Base-by-base conservation (phyloP, 2,797 vertebrate species). In the Picus viridis region DNA sequence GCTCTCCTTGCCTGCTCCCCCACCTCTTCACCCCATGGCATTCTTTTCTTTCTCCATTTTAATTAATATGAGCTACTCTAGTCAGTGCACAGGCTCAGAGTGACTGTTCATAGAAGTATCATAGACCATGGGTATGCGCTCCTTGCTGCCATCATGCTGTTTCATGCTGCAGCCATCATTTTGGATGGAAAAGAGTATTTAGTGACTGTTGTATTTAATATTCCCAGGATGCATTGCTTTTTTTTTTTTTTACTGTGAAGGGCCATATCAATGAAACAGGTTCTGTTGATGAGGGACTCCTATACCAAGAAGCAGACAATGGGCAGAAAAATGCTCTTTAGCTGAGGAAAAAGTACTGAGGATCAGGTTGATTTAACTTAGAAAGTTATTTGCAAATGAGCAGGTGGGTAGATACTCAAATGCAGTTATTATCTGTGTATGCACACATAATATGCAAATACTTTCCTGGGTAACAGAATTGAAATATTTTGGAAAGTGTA, bases 1-100 rank as follows among this genome's bases (percentile, higher is more conserved):
- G 24, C 10, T 36, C 14, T 45, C 43, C 20, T 41, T 41, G 8
- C 30, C 17, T 62, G 22, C 49, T 43, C 22, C 22, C 36, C 10
- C 15, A 30, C 14, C 6, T 7, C 19, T 12, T 63, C 0, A 2
- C 22, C 16, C 24, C 24, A 7, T 5, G 1, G 14, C 53, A 45
- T 47, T 20, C 18, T 27, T 58, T 70, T 51, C 49, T 29, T 43
- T 12, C 70, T 53, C 39, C n/a, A 16, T 36, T 84, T 70, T 53
- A 58, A 81, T 53, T 29, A 57, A 23, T 2, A 1, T 10, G 22
- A 15, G 26, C 47, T 53, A 29, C 27, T 27, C 4, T 5, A 41
- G 43, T 56, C 30, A 71, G 36, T 27, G 36, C 12, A 32, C 10
- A 20, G 17, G 32, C 36, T 63, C n/a, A 54, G 47, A 43, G 14